Percentiles rank a stretch among this genome's conserved stretches.
phyloP scores from a whole-genome alignment of 2,888 invertebrate species.

The Rosalia funebris region DNA sequence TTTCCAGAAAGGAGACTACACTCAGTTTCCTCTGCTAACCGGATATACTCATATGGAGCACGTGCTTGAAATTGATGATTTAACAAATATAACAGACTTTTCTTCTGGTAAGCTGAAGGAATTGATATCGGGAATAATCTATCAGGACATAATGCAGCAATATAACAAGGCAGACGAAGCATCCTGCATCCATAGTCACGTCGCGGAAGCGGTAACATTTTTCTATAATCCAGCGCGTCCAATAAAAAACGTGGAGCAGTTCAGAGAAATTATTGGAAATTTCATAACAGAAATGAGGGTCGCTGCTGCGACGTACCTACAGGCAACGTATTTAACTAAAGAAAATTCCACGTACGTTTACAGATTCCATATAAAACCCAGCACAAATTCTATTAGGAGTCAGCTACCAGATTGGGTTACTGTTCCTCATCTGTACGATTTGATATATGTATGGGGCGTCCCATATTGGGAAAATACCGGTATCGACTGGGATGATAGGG shows the following conservation, averaged over 20 bases:
- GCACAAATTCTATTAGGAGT: slow-evolving; percentile 71
- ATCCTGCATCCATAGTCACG: slow-evolving; percentile 68
- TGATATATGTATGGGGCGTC: slow-evolving; percentile 84
- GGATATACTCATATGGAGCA: slow-evolving; percentile 84
- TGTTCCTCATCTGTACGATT: slow-evolving; percentile 84
- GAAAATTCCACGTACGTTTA: slow-evolving; percentile 73
- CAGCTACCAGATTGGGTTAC: slow-evolving; percentile 81
- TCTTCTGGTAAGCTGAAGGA: slow-evolving; percentile 62
- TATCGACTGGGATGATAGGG: slow-evolving; percentile 78
- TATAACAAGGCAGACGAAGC: slow-evolving; percentile 65
- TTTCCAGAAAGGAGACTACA: slow-evolving; percentile 71
- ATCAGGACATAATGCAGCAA: slow-evolving; percentile 69
- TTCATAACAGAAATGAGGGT: slow-evolving; percentile 79
- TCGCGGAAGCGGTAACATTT: slow-evolving; percentile 79
- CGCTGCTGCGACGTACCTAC: slow-evolving; percentile 75
- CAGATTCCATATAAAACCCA: slow-evolving; percentile 80
- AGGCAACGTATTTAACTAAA: slow-evolving; percentile 74
- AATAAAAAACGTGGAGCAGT: slow-evolving; percentile 69
- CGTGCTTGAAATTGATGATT: slow-evolving; percentile 70
- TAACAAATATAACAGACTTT: slow-evolving; percentile 71
- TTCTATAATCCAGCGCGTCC: slow-evolving; percentile 78
- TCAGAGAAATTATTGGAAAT: slow-evolving; percentile 75
- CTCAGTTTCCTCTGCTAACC: slow-evolving; percentile 77
- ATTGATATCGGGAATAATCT: slow-evolving; percentile 72
- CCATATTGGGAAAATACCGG: slow-evolving; percentile 74